Conservation (phyloP, 2,113 vertebrate genomes). For the Dasyurus viverrinus region DNA sequence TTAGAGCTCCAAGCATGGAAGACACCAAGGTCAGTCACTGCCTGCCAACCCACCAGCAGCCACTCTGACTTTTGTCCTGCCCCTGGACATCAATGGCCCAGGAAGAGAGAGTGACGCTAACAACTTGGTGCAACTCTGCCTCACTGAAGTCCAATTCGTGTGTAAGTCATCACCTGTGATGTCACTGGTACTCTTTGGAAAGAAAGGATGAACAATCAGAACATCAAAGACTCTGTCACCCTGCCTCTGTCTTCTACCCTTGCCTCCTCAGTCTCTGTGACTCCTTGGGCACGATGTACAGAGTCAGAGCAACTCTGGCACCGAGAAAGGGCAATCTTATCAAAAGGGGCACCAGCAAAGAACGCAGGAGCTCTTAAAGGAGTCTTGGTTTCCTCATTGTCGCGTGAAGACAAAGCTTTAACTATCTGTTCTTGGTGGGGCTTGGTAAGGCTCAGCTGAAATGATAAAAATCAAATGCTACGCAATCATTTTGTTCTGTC, state of each 20-base stretch:
- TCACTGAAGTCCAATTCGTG: neutral
- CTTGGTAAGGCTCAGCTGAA: too few species aligned
- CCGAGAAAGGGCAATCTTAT: neutral
- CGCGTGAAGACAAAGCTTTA: neutral
- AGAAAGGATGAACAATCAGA: neutral
- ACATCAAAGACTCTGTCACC: neutral
- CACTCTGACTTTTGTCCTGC: neutral
- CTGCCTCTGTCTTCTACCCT: neutral
- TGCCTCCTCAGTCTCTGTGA: slow-evolving; percentile 6
- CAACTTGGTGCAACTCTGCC: neutral
- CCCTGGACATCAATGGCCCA: neutral
- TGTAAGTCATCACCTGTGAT: neutral
- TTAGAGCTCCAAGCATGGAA: neutral
- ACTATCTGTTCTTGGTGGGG: too few species aligned
- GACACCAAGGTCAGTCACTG: neutral
- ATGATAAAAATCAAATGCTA: too few species aligned
- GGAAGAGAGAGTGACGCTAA: neutral
- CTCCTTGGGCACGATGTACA: neutral
- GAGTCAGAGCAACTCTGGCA: neutral
- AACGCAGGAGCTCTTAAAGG: neutral
- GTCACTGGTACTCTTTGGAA: neutral
- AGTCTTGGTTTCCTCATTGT: neutral
- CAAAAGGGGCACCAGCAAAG: neutral
- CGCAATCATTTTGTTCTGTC: too few species aligned
- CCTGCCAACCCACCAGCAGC: neutral